Base-by-base conservation (phyloP, 2,797 vertebrate genomes). In the Coregonus ussuriensis region DNA sequence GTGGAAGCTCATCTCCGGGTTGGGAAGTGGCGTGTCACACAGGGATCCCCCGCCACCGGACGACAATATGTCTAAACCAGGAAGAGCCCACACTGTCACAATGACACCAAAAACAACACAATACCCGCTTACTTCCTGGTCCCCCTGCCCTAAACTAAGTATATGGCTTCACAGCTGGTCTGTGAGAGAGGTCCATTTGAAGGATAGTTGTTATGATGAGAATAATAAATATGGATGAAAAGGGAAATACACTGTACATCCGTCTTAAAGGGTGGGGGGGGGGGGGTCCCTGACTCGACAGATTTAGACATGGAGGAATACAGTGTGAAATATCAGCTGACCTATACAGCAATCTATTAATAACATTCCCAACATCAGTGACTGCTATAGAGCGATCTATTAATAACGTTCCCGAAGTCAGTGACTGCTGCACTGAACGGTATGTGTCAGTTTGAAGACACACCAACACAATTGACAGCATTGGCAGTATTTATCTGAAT, bases 1-100 rank as follows among this genome's bases (percentile, higher is more conserved):
- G 87, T 97, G 95, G 89, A 98, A 97, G 79, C 95, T 95, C 91
- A 98, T 97, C 83, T 91, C 93, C n/a, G 97, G 98, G 84, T 94
- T 96, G 83, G 98, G 96, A 81, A 98, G 93, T 33, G 95, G 94
- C 75, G 93, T 92, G 72, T 91, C 91, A 56, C 91, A 91, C 72
- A 91, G 80, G 2, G 85, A 78, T 3, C 59, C 21, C 21, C 59
- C 9, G 9, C 21, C 59, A 56, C 86, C 86, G 0, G 54, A 53
- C 66, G 89, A 91, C 88, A 91, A 90, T 88, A 85, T 88, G 59
- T 89, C 94, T 95, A 78, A 59, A 85, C 65, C 3, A 73, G 74
- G 88, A 81, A 86, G 71, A 66, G 35, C 31, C 53, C 78, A 88
- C 87, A 85, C 79, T 80, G 76, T 86, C 83, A 89, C 83, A 90